A percentile compares a stretch with the other conserved stretches of the same genome.
Evolutionary conservation across 2,888 invertebrate genomes (phyloP).

Genomic region (Endomychus coccineus): DNA sequence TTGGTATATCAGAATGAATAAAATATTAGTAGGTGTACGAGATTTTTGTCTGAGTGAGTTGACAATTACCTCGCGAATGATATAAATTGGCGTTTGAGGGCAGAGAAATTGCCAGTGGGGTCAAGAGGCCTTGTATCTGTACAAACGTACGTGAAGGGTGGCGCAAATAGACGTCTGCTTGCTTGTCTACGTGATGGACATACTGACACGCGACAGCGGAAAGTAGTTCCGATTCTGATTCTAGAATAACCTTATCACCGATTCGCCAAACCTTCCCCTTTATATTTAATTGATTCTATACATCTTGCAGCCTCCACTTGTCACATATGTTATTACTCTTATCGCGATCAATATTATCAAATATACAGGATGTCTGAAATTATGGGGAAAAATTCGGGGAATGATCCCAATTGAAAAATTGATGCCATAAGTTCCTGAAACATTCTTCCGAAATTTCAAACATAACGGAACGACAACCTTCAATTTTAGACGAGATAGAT

Average conservation of each 20-base stretch:
- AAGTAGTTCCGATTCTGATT: constrained; percentile 32
- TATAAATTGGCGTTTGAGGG: constrained; percentile 15
- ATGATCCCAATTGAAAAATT: too few species aligned
- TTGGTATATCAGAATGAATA: too few species aligned
- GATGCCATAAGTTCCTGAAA: too few species aligned
- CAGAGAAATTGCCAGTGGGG: constrained; percentile 19
- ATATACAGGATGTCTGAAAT: too few species aligned
- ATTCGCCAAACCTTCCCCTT: constrained; percentile 29
- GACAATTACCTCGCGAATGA: constrained; percentile 8
- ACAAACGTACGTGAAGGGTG: constrained; percentile 33
- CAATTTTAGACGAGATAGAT: too few species aligned
- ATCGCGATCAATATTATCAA: too few species aligned
- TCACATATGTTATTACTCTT: too few species aligned
- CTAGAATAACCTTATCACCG: constrained; percentile 33
- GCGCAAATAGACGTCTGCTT: constrained; percentile 23
- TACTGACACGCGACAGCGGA: constrained; percentile 36
- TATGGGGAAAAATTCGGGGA: too few species aligned
- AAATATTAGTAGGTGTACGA: too few species aligned
- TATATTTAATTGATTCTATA: constrained; percentile 30
- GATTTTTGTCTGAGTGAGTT: too few species aligned
- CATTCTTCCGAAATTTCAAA: too few species aligned
- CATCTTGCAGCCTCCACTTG: constrained; percentile 22
- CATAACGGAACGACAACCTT: too few species aligned
- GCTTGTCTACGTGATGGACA: constrained; percentile 39
- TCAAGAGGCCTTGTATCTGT: constrained; percentile 34